Conservation (phyloP, 1,140 invertebrate genomes). For the Anadara kagoshimensis region DNA sequence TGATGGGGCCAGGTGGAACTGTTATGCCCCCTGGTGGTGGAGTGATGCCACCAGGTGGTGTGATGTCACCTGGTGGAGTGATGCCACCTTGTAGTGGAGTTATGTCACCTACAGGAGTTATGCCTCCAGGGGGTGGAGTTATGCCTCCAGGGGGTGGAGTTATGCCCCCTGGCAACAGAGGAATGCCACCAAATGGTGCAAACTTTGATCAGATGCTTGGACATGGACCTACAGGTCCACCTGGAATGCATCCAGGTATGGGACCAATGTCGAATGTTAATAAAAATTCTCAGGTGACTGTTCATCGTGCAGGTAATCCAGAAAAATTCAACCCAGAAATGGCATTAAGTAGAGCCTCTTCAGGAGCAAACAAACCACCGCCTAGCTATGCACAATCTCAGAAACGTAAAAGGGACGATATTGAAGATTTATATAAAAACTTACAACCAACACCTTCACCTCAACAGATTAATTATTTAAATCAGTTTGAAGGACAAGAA, state of each 20-base stretch:
- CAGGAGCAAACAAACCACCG: constrained; percentile 64
- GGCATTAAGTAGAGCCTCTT: constrained; percentile 40
- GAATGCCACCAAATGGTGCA: constrained; percentile 2
- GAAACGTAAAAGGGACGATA: constrained; percentile 69
- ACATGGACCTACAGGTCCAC: constrained; percentile 42
- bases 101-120: constrained; percentile 75
- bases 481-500: constrained; percentile 96
- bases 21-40: constrained; percentile 75
- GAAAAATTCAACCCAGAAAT: constrained; percentile 69
- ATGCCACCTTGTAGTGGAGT: constrained; percentile 74
- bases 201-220: constrained; percentile 38
- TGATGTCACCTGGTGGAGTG: constrained; percentile 36
- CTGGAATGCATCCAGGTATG: constrained; percentile 45
- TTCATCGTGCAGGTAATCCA: constrained; percentile 69
- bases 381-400: constrained; percentile 71
- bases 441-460: constrained; percentile 97
- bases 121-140: constrained; percentile 26
- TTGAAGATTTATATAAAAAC: constrained; percentile 77
- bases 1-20: constrained; percentile 48
- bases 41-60: constrained; percentile 78
- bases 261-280: constrained; percentile 36
- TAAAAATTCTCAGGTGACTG: constrained; percentile 43
- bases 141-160: constrained; percentile 9
- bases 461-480: constrained; percentile 96
- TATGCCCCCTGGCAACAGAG: constrained; percentile 14